Conservation (phyloP, 2,888 invertebrate species). For the Parthenolecanium corni region DNA sequence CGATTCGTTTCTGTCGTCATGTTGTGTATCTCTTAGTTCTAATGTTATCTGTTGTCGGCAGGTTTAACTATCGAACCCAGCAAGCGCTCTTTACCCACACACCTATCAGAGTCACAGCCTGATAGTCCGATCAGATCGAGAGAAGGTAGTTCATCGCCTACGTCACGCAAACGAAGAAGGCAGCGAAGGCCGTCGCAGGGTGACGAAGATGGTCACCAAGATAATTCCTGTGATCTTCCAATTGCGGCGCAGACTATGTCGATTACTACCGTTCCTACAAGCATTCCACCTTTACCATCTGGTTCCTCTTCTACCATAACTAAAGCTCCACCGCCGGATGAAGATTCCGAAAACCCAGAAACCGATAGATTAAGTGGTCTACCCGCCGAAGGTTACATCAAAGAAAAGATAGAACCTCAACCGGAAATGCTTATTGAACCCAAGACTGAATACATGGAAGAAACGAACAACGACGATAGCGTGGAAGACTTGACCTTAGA, state of each 20-base stretch:
- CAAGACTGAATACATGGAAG: slow-evolving; percentile 62
- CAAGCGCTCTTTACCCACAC: slow-evolving; percentile 29
- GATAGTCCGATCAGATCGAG: slow-evolving; percentile 32
- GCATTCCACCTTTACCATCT: slow-evolving; percentile 30
- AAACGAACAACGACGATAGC: slow-evolving; percentile 54
- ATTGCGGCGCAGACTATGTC: slow-evolving; percentile 19
- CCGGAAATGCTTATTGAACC: slow-evolving; percentile 47
- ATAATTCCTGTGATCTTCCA: slow-evolving; percentile 35
- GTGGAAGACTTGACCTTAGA: slow-evolving; percentile 73
- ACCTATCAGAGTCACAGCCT: slow-evolving; percentile 30
- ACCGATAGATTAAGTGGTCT: slow-evolving; percentile 30
- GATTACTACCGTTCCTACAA: slow-evolving; percentile 23
- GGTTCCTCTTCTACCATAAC: slow-evolving; percentile 32
- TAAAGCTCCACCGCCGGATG: slow-evolving; percentile 28
- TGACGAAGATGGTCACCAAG: slow-evolving; percentile 34
- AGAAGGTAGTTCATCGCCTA: slow-evolving; percentile 33
- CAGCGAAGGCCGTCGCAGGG: slow-evolving; percentile 34
- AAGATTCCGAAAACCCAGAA: slow-evolving; percentile 29
- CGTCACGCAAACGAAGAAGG: slow-evolving; percentile 32
- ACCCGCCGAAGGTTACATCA: slow-evolving; percentile 31
- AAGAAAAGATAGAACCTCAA: slow-evolving; percentile 34
- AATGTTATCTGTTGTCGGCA: neutral
- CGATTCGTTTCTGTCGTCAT: too few relatives aligned
- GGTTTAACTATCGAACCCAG: slow-evolving; percentile 33
- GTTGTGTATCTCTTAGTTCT: too few relatives aligned